A percentile compares a stretch with the other conserved stretches of the same genome.
Conservation (phyloP, 64 coral and sea anemone genomes). For the Montipora cactus region DNA sequence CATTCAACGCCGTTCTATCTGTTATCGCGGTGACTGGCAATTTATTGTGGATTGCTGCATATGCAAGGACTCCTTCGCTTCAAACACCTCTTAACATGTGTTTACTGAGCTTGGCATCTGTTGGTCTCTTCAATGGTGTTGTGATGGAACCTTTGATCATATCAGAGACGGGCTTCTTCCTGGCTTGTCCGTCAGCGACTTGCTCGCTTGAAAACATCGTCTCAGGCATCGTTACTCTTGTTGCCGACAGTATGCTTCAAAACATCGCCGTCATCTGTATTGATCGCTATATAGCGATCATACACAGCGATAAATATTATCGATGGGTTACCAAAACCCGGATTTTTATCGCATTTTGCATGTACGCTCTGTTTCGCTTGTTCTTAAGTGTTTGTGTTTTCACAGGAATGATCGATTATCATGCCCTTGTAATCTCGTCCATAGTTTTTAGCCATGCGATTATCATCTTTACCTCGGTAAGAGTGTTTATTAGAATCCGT, state of each 20-base stretch:
- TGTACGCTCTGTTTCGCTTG: slow-evolving; percentile 32
- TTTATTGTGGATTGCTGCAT: slow-evolving; percentile 25
- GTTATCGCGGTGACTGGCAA: not conserved
- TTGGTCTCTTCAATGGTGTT: slow-evolving; percentile 23
- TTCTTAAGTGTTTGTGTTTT: slow-evolving; percentile 41
- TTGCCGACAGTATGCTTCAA: slow-evolving; percentile 30
- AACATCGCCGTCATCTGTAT: slow-evolving; percentile 42
- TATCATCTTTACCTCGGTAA: not conserved
- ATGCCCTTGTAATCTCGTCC: slow-evolving; percentile 3
- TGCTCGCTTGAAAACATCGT: slow-evolving; percentile 43
- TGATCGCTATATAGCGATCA: slow-evolving; percentile 39
- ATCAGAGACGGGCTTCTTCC: slow-evolving; percentile 14
- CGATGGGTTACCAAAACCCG: slow-evolving; percentile 21
- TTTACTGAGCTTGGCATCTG: slow-evolving; percentile 19
- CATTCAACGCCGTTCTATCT: not conserved
- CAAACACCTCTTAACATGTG: slow-evolving; percentile 49
- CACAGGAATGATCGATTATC: slow-evolving; percentile 35
- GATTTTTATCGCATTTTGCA: not conserved
- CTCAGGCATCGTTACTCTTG: slow-evolving; percentile 16
- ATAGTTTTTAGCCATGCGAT: slow-evolving; percentile 30
- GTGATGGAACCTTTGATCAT: slow-evolving; percentile 40
- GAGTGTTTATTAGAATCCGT: slow-evolving; percentile 18
- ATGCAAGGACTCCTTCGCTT: slow-evolving; percentile 5
- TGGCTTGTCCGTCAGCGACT: not conserved
- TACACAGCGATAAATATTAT: slow-evolving; percentile 5